Conservation (phyloP, 2,888 invertebrate species). For the Mesoligia furuncula region DNA sequence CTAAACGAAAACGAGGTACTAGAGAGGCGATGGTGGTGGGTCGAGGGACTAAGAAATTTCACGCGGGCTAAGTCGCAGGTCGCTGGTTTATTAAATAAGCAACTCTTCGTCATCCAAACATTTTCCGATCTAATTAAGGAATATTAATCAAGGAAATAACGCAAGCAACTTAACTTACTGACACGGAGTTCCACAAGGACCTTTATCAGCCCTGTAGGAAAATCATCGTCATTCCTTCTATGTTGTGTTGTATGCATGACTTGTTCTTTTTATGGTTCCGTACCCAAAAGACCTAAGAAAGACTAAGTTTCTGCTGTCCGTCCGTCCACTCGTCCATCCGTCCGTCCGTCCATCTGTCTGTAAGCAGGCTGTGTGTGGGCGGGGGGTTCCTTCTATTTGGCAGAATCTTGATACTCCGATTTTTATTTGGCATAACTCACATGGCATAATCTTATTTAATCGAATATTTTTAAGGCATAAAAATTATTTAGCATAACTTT, state of each 20-base stretch:
- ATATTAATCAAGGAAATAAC: slow-evolving; percentile 6
- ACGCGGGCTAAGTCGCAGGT: neutral
- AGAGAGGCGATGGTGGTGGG: neutral
- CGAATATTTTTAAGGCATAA: too few relatives aligned
- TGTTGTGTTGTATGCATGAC: neutral
- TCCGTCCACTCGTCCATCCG: neutral
- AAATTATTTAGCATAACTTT: too few relatives aligned
- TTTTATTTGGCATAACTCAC: too few relatives aligned
- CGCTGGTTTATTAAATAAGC: neutral
- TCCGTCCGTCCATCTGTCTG: neutral
- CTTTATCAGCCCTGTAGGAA: neutral
- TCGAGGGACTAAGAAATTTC: neutral
- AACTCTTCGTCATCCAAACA: neutral
- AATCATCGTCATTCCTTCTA: neutral
- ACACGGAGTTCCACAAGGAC: neutral
- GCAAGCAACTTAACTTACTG: neutral
- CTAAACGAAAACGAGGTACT: neutral
- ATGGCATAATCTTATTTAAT: too few relatives aligned
- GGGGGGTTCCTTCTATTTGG: too few relatives aligned
- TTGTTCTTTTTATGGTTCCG: neutral
- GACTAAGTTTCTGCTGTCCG: neutral
- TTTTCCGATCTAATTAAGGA: neutral
- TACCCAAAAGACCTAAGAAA: neutral
- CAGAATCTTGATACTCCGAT: too few relatives aligned
- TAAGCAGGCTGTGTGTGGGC: neutral